Evolutionary conservation across 2,888 invertebrate genomes (phyloP).

Genomic region (Serripes groenlandicus): DNA sequence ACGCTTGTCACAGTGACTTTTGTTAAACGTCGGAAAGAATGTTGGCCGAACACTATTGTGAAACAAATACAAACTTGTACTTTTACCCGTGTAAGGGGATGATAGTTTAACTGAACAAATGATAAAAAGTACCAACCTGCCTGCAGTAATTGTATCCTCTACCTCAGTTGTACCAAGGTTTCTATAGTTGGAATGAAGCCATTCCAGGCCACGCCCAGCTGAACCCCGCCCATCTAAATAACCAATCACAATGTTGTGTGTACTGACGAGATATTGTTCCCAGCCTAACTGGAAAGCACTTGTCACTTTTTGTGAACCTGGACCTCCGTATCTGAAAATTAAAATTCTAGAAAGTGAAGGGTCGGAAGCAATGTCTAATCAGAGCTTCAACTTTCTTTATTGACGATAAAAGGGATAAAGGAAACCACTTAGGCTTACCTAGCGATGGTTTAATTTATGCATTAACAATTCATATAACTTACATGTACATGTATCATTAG

Average conservation of each 20-base stretch:
- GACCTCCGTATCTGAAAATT: slow-evolving; percentile 93
- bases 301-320: slow-evolving; percentile 96
- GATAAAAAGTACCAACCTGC: slow-evolving; percentile 74
- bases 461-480: too few species aligned
- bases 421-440: too few species aligned
- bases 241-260: slow-evolving; percentile 95
- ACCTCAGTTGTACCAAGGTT: slow-evolving; percentile 96
- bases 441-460: too few species aligned
- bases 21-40: background rate
- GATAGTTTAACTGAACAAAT: too few species aligned
- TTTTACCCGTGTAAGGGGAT: too few species aligned
- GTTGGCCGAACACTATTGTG: background rate
- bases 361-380: too few species aligned
- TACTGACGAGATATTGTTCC: slow-evolving; percentile 95
- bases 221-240: slow-evolving; percentile 97
- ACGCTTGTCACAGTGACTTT: background rate
- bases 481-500: too few species aligned
- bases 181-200: slow-evolving; percentile 94
- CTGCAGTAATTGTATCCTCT: slow-evolving; percentile 96
- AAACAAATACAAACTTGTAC: too few species aligned
- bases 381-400: too few species aligned
- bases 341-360: background rate
- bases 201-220: slow-evolving; percentile 93
- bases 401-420: too few species aligned
- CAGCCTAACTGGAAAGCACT: slow-evolving; percentile 95